Evolutionary conservation across 2,888 invertebrate genomes (phyloP).

Genomic region (Megamerina dolium): DNA sequence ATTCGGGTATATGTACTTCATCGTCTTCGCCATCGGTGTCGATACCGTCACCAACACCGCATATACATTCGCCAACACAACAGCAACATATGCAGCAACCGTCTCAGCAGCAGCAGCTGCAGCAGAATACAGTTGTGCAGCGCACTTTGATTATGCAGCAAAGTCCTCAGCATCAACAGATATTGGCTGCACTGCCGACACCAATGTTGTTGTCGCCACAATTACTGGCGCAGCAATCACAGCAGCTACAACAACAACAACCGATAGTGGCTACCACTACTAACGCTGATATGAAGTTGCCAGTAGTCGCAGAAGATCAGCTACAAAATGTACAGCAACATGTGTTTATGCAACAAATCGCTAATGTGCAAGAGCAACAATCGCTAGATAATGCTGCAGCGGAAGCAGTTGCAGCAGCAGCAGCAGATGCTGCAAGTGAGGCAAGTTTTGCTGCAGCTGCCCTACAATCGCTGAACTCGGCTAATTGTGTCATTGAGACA

Average conservation of each 20-base stretch:
- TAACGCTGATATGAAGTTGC: background rate
- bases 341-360: slow-evolving; percentile 9
- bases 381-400: slow-evolving; percentile 14
- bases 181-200: slow-evolving; percentile 31
- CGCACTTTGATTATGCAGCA: slow-evolving; percentile 8
- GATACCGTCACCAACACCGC: slow-evolving; percentile 43
- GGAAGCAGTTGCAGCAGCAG: background rate
- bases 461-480: slow-evolving; percentile 18
- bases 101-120: slow-evolving; percentile 18
- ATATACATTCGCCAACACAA: slow-evolving; percentile 43
- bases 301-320: background rate
- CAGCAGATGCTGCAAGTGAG: slow-evolving; percentile 12
- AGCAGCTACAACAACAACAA: slow-evolving; percentile 15
- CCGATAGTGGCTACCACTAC: slow-evolving; percentile 8
- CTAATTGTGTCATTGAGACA: too few relatives aligned
- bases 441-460: slow-evolving; percentile 18
- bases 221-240: slow-evolving; percentile 12
- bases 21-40: slow-evolving; percentile 48
- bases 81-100: slow-evolving; percentile 25
- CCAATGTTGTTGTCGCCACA: slow-evolving; percentile 35
- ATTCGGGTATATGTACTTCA: slow-evolving; percentile 47
- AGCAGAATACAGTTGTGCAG: background rate
- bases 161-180: slow-evolving; percentile 26
- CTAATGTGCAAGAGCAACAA: slow-evolving; percentile 13
- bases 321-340: slow-evolving; percentile 7